Evolutionary conservation across 2,888 invertebrate genomes (phyloP), one percentile per base, ranked within the genome.

Genomic region (Polydrusus cervinus): DNA sequence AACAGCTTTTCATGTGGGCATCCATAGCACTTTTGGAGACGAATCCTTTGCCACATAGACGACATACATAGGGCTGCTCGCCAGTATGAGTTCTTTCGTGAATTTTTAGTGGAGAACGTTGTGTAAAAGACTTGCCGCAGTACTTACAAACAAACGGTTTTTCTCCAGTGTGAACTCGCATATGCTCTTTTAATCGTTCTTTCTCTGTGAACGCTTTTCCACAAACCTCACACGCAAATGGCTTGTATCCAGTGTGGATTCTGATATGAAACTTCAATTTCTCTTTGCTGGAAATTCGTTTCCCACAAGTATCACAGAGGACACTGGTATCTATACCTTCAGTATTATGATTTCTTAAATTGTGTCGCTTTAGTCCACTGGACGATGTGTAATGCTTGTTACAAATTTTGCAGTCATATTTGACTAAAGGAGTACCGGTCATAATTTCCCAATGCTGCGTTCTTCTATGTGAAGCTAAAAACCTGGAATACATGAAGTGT

Each of bases 41-140:
- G 74, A 86, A 86, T 1, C 85, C 85, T 77, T 83, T 86, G 9
- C 80, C 79, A 71, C 87, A 87, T 10, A 85, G 78, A 40, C 83
- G 81, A 67, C 87, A 87, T 67, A 89, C 88, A 86, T 91, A 89
- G 57, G 91, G 91, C 83, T 89, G 89, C 86, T 91, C 90, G 0
- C 91, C 91, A 0, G 90, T 90, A 85, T 91, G 91, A 57, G 89
- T 90, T 68, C 91, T 88, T 85, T 90, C 90, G 86, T 91, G 91
- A 65, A 91, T 87, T 62, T 89, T 90, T 79, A 91, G 85, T 82
- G 90, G 90, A 82, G 90, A 90, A 79, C 90, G 89, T 84, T 91
- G 91, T 43, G 90, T 89, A 72, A 84, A 81, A 8, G 82, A 82
- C 75, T 84, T 84, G 6, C 84, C 85, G 71, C 86, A 86, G 62